phyloP scores from a whole-genome alignment of 1,140 invertebrate genomes.

The Oryctes rhinoceros region DNA sequence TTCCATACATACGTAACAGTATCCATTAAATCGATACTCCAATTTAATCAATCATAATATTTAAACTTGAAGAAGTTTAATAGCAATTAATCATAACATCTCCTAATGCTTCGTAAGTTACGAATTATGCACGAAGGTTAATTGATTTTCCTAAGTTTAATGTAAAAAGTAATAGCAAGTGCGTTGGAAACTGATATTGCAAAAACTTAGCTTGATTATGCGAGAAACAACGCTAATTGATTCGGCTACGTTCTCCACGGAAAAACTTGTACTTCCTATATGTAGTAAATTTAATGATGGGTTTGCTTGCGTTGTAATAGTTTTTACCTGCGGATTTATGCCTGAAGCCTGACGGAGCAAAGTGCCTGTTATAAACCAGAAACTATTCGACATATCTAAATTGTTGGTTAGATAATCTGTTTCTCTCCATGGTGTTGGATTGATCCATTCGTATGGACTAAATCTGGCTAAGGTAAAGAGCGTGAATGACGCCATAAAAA shows the following conservation, averaged over 20 bases:
- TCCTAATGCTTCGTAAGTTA: neutral
- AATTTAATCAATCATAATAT: no score
- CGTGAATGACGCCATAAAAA: slow-evolving; percentile 91
- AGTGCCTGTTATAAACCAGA: slow-evolving; percentile 95
- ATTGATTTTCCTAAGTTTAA: neutral
- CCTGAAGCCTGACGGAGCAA: slow-evolving; percentile 91
- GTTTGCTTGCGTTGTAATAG: neutral
- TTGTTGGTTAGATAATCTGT: slow-evolving; percentile 87
- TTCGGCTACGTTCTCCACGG: neutral
- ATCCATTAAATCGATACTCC: no score
- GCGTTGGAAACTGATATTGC: neutral
- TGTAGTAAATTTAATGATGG: slow-evolving; percentile 28
- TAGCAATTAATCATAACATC: slow-evolving; percentile 24
- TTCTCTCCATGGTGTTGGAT: slow-evolving; percentile 79
- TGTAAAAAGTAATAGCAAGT: neutral
- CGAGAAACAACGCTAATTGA: neutral
- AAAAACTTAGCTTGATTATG: neutral
- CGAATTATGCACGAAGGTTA: neutral
- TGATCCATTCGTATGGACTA: slow-evolving; percentile 95
- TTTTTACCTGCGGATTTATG: slow-evolving; percentile 83
- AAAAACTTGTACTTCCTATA: neutral
- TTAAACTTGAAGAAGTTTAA: neutral
- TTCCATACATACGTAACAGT: no score
- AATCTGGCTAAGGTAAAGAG: slow-evolving; percentile 94
- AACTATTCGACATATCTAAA: slow-evolving; percentile 89